Percentiles rank a stretch among this genome's conserved stretches.
Conservation (phyloP, 1,140 invertebrate genomes). For the Drosophila elegans region DNA sequence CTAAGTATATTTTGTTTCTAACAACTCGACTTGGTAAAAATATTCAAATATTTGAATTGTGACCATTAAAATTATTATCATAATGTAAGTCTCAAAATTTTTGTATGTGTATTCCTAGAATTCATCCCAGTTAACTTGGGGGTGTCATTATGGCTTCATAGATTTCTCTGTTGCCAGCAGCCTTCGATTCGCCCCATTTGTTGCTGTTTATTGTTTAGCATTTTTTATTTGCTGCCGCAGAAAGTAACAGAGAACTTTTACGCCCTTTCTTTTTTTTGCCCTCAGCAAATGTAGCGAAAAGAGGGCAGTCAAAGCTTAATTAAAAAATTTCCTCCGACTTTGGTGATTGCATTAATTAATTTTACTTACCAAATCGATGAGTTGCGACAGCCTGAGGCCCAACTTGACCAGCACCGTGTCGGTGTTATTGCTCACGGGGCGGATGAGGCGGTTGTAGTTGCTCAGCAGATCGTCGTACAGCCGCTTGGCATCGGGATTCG, state of each 20-base stretch:
- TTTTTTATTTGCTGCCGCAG: slow-evolving; percentile 51
- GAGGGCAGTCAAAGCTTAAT: slow-evolving; percentile 45
- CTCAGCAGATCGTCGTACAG: slow-evolving; percentile 97
- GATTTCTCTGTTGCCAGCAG: slow-evolving; percentile 25
- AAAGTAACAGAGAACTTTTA: slow-evolving; percentile 43
- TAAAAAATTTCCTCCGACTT: slow-evolving; percentile 57
- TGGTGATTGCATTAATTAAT: slow-evolving; percentile 66
- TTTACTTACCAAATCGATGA: slow-evolving; percentile 94
- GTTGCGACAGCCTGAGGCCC: slow-evolving; percentile 95
- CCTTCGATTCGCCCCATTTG: slow-evolving; percentile 44
- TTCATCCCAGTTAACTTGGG: background rate
- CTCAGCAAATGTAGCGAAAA: slow-evolving; percentile 68
- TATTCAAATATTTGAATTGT: too few species aligned
- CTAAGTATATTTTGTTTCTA: too few species aligned
- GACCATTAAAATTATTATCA: background rate
- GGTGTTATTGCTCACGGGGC: slow-evolving; percentile 96
- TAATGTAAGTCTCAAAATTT: background rate
- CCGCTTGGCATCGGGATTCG: slow-evolving; percentile 95
- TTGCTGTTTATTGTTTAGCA: slow-evolving; percentile 55
- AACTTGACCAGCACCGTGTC: slow-evolving; percentile 97
- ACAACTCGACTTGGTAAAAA: too few species aligned
- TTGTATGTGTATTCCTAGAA: background rate
- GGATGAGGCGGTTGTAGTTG: slow-evolving; percentile 97
- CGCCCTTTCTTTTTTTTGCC: background rate
- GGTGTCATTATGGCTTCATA: slow-evolving; percentile 26